Evolutionary conservation across 53 echinoderm and acorn worm species (phyloP).

Genomic region (Patiria pectinifera): DNA sequence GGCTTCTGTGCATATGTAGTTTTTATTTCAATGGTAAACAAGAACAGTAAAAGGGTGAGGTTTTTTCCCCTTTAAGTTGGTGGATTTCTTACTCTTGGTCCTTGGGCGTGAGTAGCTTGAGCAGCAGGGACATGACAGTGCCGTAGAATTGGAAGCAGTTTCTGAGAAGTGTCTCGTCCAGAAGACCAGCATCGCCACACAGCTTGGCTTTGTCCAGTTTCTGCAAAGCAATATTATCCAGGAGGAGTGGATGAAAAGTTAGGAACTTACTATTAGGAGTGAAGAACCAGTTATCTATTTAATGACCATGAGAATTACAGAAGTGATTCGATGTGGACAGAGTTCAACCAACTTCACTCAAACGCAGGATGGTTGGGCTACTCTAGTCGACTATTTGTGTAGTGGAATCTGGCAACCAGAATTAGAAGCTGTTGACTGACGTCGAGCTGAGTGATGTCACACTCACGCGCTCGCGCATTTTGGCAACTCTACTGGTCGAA

Average conservation of each 20-base stretch:
- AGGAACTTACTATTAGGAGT: neutral
- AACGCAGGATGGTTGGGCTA: no score
- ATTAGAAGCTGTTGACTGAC: no score
- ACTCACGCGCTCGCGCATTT: no score
- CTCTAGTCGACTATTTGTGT: no score
- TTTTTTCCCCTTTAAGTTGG: neutral
- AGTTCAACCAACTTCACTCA: no score
- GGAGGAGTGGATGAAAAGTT: neutral
- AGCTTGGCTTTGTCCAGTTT: conserved; percentile 92
- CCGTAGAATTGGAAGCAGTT: conserved; percentile 94
- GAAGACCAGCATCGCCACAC: conserved; percentile 95
- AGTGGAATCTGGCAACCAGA: no score
- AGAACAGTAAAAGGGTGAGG: no score
- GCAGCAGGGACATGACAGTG: conserved; percentile 84
- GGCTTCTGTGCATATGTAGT: no score
- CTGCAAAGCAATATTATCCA: conserved; percentile 41
- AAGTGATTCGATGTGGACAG: no score
- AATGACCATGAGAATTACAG: neutral
- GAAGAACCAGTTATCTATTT: neutral
- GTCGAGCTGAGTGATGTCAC: no score
- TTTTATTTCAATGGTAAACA: no score
- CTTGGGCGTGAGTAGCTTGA: conserved; percentile 79
- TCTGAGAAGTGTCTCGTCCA: conserved; percentile 89
- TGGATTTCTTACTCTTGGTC: conserved; percentile 79
- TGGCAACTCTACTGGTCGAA: no score